Conservation (phyloP, 2,113 vertebrate genomes). For the Dascyllus trimaculatus region DNA sequence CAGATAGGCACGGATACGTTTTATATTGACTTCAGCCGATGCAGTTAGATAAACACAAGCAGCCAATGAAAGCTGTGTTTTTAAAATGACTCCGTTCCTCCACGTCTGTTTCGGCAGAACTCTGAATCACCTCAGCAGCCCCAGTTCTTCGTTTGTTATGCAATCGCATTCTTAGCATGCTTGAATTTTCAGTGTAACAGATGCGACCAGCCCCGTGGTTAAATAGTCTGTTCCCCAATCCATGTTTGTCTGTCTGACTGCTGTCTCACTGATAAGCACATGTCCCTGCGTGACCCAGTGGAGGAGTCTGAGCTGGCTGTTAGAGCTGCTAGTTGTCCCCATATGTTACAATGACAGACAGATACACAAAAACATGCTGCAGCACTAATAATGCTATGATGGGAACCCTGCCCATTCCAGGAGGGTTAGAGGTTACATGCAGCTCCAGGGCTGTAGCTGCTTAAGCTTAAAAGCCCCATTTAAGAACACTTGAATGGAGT, state of each 20-base stretch:
- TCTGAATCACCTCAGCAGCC: constrained; percentile 48
- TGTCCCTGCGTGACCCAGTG: constrained; percentile 65
- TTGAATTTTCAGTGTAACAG: constrained; percentile 61
- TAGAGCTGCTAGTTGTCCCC: constrained; percentile 24
- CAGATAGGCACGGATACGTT: constrained; percentile 4
- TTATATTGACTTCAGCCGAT: neutral
- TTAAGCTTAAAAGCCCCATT: neutral
- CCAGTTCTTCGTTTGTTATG: constrained; percentile 54
- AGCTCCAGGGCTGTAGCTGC: neutral
- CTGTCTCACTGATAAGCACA: constrained; percentile 62
- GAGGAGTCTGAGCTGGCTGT: constrained; percentile 40
- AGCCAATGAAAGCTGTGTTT: neutral
- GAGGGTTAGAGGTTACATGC: constrained; percentile 16
- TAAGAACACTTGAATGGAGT: neutral
- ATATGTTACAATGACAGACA: constrained; percentile 36
- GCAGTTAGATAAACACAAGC: constrained; percentile 33
- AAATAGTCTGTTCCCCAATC: constrained; percentile 54
- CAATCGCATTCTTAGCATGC: constrained; percentile 64
- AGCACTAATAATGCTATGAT: constrained; percentile 2
- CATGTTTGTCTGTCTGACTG: constrained; percentile 72
- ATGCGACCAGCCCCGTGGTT: constrained; percentile 61
- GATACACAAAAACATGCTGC: constrained; percentile 5
- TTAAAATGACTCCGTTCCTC: constrained; percentile 13
- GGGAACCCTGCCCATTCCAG: neutral
- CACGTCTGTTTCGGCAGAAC: constrained; percentile 7